Percentiles rank a stretch among this genome's conserved stretches.
Conservation (phyloP, 2,113 vertebrate genomes). For the Cyanoderma ruficeps region DNA sequence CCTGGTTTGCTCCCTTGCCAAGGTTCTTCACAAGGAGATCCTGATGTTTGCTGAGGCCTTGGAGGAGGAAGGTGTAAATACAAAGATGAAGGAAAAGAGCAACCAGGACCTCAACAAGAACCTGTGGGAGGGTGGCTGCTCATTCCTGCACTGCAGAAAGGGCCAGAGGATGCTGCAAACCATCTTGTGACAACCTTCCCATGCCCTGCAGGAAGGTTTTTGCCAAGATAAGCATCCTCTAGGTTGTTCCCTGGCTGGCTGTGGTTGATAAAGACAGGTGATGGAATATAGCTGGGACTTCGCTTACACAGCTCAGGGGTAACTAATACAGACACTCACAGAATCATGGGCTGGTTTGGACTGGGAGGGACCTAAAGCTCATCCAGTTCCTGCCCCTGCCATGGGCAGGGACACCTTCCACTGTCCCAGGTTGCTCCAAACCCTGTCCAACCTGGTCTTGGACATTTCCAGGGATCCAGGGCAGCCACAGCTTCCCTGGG, state of each 20-base stretch:
- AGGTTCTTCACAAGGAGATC: background rate
- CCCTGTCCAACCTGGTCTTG: fast-evolving
- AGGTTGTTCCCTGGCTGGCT: background rate
- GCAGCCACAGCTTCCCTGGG: background rate
- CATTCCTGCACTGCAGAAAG: background rate
- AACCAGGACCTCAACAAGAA: background rate
- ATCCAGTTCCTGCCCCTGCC: fast-evolving
- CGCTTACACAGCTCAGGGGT: background rate
- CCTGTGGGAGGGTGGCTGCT: background rate
- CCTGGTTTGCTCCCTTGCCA: background rate
- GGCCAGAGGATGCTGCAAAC: background rate
- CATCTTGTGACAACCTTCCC: background rate
- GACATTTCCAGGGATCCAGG: background rate
- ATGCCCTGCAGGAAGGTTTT: fast-evolving
- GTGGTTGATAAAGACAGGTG: background rate
- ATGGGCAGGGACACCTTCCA: background rate
- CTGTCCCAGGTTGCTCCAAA: fast-evolving
- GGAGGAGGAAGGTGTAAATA: background rate
- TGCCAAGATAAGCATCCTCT: background rate
- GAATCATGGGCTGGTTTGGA: background rate
- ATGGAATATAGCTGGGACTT: background rate
- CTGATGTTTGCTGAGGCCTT: background rate
- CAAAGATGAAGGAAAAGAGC: background rate
- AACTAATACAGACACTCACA: background rate
- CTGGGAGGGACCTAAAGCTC: background rate